Evolutionary conservation across 2,888 invertebrate species (phyloP).

Genomic region (Melangyna quadrimaculata): DNA sequence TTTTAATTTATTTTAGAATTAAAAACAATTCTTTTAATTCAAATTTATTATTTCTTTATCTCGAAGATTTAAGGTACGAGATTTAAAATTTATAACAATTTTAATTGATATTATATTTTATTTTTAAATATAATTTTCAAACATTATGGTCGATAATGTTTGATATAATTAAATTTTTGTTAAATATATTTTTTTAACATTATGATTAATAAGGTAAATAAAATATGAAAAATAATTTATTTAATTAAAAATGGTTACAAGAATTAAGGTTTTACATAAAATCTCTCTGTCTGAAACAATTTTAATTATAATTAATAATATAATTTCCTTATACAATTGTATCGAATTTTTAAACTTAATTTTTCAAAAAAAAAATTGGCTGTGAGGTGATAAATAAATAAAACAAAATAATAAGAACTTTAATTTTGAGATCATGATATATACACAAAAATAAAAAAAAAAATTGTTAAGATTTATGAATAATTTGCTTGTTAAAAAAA

Average conservation of each 20-base stretch:
- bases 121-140: not conserved
- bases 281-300: not conserved
- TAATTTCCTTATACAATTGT: not conserved
- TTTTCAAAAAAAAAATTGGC: constrained; percentile 48
- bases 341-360: constrained; percentile 9
- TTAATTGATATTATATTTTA: not conserved
- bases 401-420: constrained; percentile 4
- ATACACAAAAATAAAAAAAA: not conserved
- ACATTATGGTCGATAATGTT: no score
- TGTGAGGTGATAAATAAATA: constrained; percentile 52
- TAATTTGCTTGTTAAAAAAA: constrained; percentile 1
- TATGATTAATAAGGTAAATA: not conserved
- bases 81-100: not conserved
- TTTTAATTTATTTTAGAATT: not conserved
- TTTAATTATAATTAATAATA: not conserved
- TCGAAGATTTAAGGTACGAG: no score
- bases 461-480: not conserved
- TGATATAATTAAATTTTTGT: no score
- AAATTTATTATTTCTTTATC: no score
- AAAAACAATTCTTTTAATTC: no score
- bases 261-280: not conserved
- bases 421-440: constrained; percentile 14
- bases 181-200: no score
- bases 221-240: not conserved
- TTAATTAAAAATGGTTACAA: not conserved